These are phyloP conservation scores for Drosophila busckii DNA, from an alignment of 1,140 invertebrate genomes.

Conservation along the genomic window DNA sequence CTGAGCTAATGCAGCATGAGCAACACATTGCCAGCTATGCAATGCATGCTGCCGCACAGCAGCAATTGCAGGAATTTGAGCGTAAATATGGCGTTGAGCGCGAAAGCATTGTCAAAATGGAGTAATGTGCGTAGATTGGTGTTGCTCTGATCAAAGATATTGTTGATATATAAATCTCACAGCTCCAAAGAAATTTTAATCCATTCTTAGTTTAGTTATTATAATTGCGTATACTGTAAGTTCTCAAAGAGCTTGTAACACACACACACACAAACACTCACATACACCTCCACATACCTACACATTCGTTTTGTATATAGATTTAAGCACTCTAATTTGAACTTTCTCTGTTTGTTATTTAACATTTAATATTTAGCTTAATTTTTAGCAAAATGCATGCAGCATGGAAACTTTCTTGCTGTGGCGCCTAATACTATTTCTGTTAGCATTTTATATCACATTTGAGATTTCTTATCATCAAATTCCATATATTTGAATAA, in stretches of 20 bases:
- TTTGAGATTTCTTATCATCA: conserved; percentile 59
- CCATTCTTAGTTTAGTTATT: conserved; percentile 20
- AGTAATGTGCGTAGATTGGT: conserved; percentile 26
- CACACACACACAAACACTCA: neutral
- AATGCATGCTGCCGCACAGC: conserved; percentile 48
- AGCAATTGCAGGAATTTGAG: conserved; percentile 59
- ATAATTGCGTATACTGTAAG: conserved; percentile 44
- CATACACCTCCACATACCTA: neutral
- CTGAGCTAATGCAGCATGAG: conserved; percentile 43
- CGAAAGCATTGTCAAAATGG: conserved; percentile 73
- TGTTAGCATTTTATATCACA: conserved; percentile 48
- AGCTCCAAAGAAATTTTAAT: conserved; percentile 65
- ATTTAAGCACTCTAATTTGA: conserved; percentile 39
- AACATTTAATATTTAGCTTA: conserved; percentile 47
- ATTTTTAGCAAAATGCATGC: conserved; percentile 53
- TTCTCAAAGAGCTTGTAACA: conserved; percentile 54
- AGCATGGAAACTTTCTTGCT: conserved; percentile 15
- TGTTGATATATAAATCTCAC: conserved; percentile 64
- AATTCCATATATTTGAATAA: conserved; percentile 49
- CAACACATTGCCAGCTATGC: conserved; percentile 58
- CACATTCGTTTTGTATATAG: conserved; percentile 48
- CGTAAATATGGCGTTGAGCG: conserved; percentile 63
- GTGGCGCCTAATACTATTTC: conserved; percentile 6
- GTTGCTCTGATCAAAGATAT: conserved; percentile 54
- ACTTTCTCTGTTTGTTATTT: conserved; percentile 57